A percentile compares a stretch with the other conserved stretches of the same genome.
Conservation (phyloP, 2,797 vertebrate genomes). For the Agapornis canus region DNA sequence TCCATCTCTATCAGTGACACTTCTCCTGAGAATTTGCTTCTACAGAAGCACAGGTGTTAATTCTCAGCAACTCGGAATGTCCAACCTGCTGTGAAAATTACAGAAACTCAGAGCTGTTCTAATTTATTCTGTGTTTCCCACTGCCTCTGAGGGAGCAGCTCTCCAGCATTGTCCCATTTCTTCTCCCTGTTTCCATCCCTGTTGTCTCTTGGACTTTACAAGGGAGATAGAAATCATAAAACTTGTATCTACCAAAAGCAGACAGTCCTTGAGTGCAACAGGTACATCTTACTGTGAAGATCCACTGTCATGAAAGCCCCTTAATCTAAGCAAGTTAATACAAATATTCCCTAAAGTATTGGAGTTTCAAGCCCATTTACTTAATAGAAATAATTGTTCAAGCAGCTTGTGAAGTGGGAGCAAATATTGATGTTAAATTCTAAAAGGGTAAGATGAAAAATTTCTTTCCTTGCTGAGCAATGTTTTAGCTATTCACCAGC, state of each 20-base stretch:
- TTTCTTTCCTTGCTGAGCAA: neutral
- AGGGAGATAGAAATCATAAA: neutral
- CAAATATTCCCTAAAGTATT: neutral
- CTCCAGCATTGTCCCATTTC: neutral
- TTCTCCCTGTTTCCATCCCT: neutral
- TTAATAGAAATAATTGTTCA: neutral
- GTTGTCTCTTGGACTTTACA: neutral
- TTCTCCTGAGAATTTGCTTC: constrained; percentile 32
- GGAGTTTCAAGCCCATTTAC: neutral
- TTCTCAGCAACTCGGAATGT: constrained; percentile 33
- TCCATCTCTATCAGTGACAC: neutral
- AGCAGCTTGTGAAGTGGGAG: neutral
- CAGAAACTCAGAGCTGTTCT: constrained; percentile 1
- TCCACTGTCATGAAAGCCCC: neutral
- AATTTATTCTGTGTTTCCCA: constrained; percentile 20
- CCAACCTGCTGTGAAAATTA: constrained; percentile 46
- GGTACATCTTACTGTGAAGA: neutral
- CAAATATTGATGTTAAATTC: neutral
- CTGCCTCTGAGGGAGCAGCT: neutral
- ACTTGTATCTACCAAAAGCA: fast-evolving
- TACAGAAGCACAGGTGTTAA: constrained; percentile 30
- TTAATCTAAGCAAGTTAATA: neutral
- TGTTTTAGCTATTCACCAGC: neutral
- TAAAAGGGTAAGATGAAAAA: neutral
- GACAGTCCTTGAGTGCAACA: neutral